Conservation (phyloP, 2,797 vertebrate species). For the Arremon brunneinucha region DNA sequence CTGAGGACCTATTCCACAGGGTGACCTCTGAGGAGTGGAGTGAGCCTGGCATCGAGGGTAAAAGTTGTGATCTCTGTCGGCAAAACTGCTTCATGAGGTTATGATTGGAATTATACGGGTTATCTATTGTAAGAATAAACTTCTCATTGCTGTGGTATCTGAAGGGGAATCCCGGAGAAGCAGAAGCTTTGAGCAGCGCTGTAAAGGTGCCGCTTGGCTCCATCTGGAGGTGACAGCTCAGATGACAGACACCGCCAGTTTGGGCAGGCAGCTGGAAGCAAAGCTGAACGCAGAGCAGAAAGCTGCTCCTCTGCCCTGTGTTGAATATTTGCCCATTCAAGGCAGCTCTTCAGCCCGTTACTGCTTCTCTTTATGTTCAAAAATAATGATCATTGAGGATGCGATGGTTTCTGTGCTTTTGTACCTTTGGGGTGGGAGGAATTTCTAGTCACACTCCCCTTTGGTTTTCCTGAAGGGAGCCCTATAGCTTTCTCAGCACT, state of each 20-base stretch:
- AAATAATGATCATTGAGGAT: not conserved
- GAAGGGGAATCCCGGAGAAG: not conserved
- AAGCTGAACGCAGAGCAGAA: not conserved
- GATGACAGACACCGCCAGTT: not conserved
- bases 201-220: slow-evolving; percentile 41
- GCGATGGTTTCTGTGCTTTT: not conserved
- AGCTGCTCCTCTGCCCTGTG: not conserved
- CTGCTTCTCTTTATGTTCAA: not conserved
- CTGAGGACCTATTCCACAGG: not conserved
- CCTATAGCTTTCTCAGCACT: not conserved
- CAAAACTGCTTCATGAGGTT: not conserved
- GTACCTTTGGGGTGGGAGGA: not conserved
- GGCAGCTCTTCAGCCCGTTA: not conserved
- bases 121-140: not conserved
- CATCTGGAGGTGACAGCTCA: slow-evolving; percentile 60
- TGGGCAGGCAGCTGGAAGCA: not conserved
- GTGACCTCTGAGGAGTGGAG: not conserved
- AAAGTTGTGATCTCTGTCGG: not conserved
- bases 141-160: not conserved
- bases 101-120: not conserved
- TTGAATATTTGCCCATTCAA: not conserved
- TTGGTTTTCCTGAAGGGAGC: not conserved
- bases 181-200: not conserved
- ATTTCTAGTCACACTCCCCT: not conserved
- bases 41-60: not conserved